Percentiles rank a stretch among this genome's conserved stretches.
These are phyloP conservation scores for Dasypus novemcinctus DNA, from an alignment of 2,113 vertebrate genomes.

Conservation along the genomic window DNA sequence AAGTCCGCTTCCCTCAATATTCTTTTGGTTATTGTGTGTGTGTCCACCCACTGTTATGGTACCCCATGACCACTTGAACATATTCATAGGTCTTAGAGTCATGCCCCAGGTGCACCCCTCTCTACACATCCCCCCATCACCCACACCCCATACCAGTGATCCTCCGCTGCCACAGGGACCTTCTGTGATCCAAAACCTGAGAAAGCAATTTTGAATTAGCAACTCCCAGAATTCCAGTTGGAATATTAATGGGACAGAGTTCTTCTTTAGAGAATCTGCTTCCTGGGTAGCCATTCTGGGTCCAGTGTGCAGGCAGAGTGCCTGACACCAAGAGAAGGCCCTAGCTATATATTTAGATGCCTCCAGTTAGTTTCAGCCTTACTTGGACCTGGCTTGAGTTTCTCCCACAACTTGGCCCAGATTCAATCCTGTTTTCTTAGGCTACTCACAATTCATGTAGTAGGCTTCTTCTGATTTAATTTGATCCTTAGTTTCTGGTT, in stretches of 20 bases:
- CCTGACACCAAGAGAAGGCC: neutral
- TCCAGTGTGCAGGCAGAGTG: accelerated
- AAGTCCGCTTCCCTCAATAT: too few species aligned
- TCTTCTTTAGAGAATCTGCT: neutral
- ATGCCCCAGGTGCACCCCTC: too few species aligned
- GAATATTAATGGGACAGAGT: neutral
- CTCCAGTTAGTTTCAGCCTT: neutral
- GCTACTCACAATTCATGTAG: accelerated
- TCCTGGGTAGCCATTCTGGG: neutral
- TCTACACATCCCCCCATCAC: too few species aligned
- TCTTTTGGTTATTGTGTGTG: too few species aligned
- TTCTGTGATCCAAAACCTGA: too few species aligned
- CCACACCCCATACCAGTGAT: too few species aligned
- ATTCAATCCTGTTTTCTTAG: neutral
- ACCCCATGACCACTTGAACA: too few species aligned
- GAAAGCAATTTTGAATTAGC: neutral
- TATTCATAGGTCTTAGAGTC: too few species aligned
- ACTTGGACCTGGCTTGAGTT: neutral
- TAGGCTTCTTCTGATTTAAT: neutral
- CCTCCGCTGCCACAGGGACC: too few species aligned
- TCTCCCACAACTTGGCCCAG: neutral
- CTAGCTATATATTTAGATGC: accelerated
- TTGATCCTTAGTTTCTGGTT: neutral
- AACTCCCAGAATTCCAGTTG: neutral
- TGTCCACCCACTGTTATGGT: too few species aligned